Base-by-base conservation (phyloP, 2,888 invertebrate species). In the Lasius platythorax region DNA sequence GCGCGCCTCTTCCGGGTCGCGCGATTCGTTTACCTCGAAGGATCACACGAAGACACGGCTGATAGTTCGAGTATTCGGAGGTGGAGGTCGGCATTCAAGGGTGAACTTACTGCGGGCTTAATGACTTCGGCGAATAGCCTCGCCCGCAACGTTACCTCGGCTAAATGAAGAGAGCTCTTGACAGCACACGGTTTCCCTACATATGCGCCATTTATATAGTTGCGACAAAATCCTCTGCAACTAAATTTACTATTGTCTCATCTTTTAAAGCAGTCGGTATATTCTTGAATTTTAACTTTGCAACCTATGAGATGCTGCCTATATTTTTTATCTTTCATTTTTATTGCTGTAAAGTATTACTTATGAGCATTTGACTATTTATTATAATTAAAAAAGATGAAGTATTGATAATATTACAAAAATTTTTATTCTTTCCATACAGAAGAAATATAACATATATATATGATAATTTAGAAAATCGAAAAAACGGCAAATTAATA, bases 61-160 rank as follows among this genome's bases (percentile, higher is more conserved):
- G 72, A 50, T 75, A 56, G 76, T 76, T 66, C 33, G 82, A 33
- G 43, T 87, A 83, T 84, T 82, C 73, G 85, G 79, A 79, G 58
- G 84, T 58, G 82, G 81, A 79, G 75, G 78, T 85, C 83, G 84
- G 84, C 70, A 84, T 83, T 88, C 82, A 85, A 37, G 37, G 82
- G 84, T 86, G 75, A 83, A 74, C 76, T 85, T 73, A 86, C 85
- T 84, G 70, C 84, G 82, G 70, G 85, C 81, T 87, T 91, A 91
- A 92, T 87, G 89, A 91, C 86, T 90, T 91, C 89, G 85, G 50
- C 83, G 92, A 91, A 92, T 87, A 79, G 84, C 83, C 85, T 87
- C 87, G 85, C 83, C 86, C 84, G 84, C 87, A 85, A 87, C 53
- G 63, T 68, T 56, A 66, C 56, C 82, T 63, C 82, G 70, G 46